Evolutionary conservation across 2,113 vertebrate species (phyloP).

Genomic region (Oryzias celebensis): DNA sequence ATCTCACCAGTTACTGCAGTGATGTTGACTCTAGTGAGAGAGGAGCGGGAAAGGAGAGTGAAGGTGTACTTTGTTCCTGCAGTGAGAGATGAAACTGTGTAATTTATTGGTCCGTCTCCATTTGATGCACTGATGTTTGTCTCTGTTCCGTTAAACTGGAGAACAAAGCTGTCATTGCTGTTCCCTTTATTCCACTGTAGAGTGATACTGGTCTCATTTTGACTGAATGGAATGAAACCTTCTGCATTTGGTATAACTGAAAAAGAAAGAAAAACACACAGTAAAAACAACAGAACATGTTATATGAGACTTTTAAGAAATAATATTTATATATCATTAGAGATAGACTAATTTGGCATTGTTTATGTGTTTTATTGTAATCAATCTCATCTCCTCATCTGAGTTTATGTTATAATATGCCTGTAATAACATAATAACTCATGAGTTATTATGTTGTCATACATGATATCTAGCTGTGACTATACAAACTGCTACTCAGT

Average conservation of each 20-base stretch:
- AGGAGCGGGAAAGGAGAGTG: background rate
- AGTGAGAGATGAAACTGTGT: constrained; percentile 2
- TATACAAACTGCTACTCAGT: too few relatives aligned
- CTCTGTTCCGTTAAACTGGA: background rate
- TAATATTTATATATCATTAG: too few relatives aligned
- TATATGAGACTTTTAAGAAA: background rate
- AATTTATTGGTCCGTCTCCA: constrained; percentile 1
- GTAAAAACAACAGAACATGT: background rate
- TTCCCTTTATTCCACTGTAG: too few relatives aligned
- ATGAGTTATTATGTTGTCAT: too few relatives aligned
- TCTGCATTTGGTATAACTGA: background rate
- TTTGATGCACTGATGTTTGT: background rate
- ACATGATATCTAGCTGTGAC: too few relatives aligned
- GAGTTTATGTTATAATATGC: too few relatives aligned
- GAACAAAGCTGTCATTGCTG: too few relatives aligned
- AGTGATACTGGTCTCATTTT: background rate
- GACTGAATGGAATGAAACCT: background rate
- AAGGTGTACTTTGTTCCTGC: background rate
- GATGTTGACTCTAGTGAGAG: background rate
- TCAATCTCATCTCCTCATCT: too few relatives aligned
- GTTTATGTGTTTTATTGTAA: too few relatives aligned
- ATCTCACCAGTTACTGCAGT: background rate
- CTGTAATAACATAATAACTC: too few relatives aligned
- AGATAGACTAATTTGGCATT: too few relatives aligned
- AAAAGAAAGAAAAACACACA: background rate